Evolutionary conservation across 2,888 invertebrate genomes (phyloP), one percentile per base, ranked within the genome.

Genomic region (Yponomeuta malinellus): DNA sequence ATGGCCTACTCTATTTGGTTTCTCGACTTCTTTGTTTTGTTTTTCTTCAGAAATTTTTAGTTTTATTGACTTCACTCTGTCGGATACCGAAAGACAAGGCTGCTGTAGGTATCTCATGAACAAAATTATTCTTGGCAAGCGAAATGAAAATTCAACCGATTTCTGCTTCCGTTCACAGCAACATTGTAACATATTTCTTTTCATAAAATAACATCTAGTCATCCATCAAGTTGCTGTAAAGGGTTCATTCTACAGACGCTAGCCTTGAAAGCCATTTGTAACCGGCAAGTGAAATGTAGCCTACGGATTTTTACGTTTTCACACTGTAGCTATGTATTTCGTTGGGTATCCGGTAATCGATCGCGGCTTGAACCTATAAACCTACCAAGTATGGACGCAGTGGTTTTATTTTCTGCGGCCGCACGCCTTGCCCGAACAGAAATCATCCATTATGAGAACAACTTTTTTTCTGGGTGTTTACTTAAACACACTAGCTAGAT

Each of bases 1-100:
- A 84, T 79, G 76, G 79, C 75, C 75, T 74, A 75, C 77, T 75
- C 76, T 79, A 80, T 84, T 84, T 77, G 78, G 77, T 15, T 77
- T 81, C 79, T 78, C 79, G 79, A 81, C 81, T 82, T 29, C 65
- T 65, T 65, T 65, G 31, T 65, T 65, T 65, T 33, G 10, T 65
- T 65, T 65, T 65, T 76, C 77, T 74, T 79, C 78, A 75, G 23
- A 0, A 68, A 23, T 23, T n/a, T n/a, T n/a, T n/a, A n/a, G n/a
- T n/a, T n/a, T n/a, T n/a, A n/a, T n/a, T n/a, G n/a, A n/a, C n/a
- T n/a, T 31, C 68, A 63, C 68, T 6, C 43, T 43, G 6, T 43
- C 43, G 48, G 48, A 31, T 12, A n/a, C 48, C 43, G 43, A 43
- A 43, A 43, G 43, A 43, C 43, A 37, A 0, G 37, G 43, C 0